phyloP scores from a whole-genome alignment of 2,888 invertebrate species.

The Chymomyza amoena region DNA sequence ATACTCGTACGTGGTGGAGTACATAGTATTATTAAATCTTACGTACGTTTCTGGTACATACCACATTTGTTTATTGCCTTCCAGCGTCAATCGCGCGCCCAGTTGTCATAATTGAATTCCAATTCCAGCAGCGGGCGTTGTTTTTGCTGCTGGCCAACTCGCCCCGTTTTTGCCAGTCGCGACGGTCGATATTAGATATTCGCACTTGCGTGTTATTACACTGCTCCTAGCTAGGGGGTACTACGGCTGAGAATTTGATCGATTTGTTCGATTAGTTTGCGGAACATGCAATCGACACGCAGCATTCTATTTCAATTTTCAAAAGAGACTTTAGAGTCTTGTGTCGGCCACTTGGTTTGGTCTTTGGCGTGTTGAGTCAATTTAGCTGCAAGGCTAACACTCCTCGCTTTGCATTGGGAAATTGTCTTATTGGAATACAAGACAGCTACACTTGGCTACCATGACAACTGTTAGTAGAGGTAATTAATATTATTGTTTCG shows the following conservation, averaged over 20 bases:
- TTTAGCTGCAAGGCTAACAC: conserved; percentile 50
- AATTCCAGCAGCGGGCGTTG: conserved; percentile 71
- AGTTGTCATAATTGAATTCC: conserved; percentile 72
- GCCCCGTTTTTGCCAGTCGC: conserved; percentile 6
- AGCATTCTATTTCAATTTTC: conserved; percentile 69
- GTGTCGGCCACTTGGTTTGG: background rate
- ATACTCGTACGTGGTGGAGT: no score
- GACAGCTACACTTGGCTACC: conserved; percentile 63
- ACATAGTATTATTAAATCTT: conserved; percentile 62
- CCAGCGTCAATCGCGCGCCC: conserved; percentile 45
- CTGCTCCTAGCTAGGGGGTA: conserved; percentile 21
- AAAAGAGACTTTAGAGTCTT: conserved; percentile 24
- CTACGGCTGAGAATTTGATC: conserved; percentile 65
- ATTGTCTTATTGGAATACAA: conserved; percentile 63
- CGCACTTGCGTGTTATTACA: conserved; percentile 52
- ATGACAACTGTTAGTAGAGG: conserved; percentile 69
- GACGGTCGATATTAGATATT: background rate
- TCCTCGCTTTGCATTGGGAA: conserved; percentile 52
- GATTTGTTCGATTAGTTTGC: conserved; percentile 71
- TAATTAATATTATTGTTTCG: conserved; percentile 55
- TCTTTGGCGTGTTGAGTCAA: conserved; percentile 55
- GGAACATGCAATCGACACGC: conserved; percentile 73
- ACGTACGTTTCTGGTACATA: conserved; percentile 60
- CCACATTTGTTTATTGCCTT: conserved; percentile 59
- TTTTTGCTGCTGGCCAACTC: conserved; percentile 28